Conservation (phyloP, 1,140 invertebrate genomes). For the Tigriopus japonicus region DNA sequence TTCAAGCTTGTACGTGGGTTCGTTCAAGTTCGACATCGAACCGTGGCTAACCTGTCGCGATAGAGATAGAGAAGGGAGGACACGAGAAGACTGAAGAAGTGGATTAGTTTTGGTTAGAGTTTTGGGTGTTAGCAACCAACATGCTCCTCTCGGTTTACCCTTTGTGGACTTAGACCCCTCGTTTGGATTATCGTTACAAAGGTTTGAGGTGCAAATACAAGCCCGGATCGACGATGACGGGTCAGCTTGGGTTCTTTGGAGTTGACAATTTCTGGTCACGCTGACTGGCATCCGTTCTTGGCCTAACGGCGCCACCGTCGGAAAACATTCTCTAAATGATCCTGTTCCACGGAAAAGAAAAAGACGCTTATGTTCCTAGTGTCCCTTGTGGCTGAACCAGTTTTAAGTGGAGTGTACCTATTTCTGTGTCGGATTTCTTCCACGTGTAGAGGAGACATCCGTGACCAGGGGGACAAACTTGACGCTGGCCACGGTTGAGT, state of each 20-base stretch:
- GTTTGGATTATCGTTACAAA: slow-evolving; percentile 6
- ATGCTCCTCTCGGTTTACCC: no score
- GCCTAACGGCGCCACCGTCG: neutral
- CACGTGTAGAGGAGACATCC: slow-evolving; percentile 13
- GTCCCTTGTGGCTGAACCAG: neutral
- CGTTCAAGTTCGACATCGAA: no score
- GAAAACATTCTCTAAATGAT: slow-evolving; percentile 6
- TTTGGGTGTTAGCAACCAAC: no score
- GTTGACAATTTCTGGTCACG: slow-evolving; percentile 3
- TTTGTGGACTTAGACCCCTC: no score
- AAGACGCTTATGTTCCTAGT: neutral
- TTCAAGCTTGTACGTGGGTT: no score
- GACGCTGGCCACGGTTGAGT: neutral
- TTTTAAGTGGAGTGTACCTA: neutral
- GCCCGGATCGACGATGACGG: neutral
- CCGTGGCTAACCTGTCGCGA: no score
- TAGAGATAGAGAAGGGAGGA: no score
- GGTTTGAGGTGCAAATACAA: neutral
- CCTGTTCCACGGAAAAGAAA: neutral
- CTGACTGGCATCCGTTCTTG: neutral
- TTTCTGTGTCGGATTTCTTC: neutral
- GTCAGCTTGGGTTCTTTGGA: slow-evolving; percentile 2
- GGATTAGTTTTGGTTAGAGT: no score
- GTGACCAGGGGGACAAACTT: neutral
- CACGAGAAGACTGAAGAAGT: no score